Conservation (phyloP, 2,797 vertebrate genomes). For the Lagocephalus sceleratus region DNA sequence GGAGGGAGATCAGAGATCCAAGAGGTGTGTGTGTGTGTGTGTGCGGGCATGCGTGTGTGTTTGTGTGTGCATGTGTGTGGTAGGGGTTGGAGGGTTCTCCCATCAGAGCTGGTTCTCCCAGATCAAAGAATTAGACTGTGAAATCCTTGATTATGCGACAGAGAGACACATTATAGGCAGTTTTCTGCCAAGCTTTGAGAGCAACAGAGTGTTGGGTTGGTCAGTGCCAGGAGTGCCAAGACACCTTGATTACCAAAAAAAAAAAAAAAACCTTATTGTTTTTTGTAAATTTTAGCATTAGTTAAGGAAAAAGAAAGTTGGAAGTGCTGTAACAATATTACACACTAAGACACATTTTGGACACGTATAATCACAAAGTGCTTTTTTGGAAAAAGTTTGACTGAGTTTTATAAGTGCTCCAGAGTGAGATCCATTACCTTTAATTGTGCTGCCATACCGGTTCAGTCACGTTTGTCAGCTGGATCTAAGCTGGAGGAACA, state of each 20-base stretch:
- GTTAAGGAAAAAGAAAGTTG: conserved; percentile 41
- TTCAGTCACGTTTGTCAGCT: conserved; percentile 66
- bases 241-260: conserved; percentile 57
- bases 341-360: conserved; percentile 15
- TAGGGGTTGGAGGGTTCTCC: conserved; percentile 71
- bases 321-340: conserved; percentile 31
- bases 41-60: background rate
- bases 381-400: conserved; percentile 58
- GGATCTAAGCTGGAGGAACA: conserved; percentile 51
- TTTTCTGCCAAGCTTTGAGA: conserved; percentile 72
- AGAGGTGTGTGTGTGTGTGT: conserved; percentile 37
- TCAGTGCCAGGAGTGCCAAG: too few relatives aligned
- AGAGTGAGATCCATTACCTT: conserved; percentile 51
- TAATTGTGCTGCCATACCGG: conserved; percentile 63
- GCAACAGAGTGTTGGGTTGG: conserved; percentile 63
- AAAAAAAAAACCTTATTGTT: conserved; percentile 42
- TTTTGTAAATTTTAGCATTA: conserved; percentile 57
- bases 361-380: conserved; percentile 19
- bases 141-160: conserved; percentile 84
- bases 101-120: conserved; percentile 78
- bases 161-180: conserved; percentile 78
- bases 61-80: conserved; percentile 37
- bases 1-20: conserved; percentile 81
- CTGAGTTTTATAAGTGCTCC: conserved; percentile 20
- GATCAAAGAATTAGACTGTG: conserved; percentile 82